phyloP scores from a whole-genome alignment of 2,113 vertebrate species.

The Pteronura brasiliensis region DNA sequence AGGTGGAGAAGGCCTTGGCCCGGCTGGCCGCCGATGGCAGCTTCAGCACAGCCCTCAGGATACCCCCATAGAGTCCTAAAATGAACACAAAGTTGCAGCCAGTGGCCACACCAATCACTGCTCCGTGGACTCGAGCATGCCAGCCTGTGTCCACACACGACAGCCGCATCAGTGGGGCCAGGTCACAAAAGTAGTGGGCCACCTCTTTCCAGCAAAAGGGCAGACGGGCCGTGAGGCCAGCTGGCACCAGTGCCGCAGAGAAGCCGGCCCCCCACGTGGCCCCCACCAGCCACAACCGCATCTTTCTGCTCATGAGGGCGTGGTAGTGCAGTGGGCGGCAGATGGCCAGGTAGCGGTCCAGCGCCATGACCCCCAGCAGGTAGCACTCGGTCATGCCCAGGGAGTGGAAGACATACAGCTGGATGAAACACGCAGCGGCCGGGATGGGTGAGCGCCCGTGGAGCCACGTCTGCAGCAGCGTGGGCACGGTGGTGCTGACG shows the following conservation, averaged over 20 bases:
- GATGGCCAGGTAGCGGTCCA: slow-evolving; percentile 73
- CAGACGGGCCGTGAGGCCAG: background rate
- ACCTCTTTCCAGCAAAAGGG: slow-evolving; percentile 55
- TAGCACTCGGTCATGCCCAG: too few relatives aligned
- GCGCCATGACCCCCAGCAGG: too few relatives aligned
- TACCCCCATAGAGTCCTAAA: slow-evolving; percentile 27
- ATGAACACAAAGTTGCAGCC: slow-evolving; percentile 39
- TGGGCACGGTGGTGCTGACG: too few relatives aligned
- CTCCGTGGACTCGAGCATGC: background rate
- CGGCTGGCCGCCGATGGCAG: slow-evolving; percentile 28
- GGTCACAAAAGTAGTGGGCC: slow-evolving; percentile 78
- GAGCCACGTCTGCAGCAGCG: too few relatives aligned
- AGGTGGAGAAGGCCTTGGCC: slow-evolving; percentile 52
- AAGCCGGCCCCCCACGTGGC: slow-evolving; percentile 44
- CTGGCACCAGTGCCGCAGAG: slow-evolving; percentile 21
- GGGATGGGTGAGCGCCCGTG: too few relatives aligned
- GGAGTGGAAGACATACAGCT: too few relatives aligned
- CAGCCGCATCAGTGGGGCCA: slow-evolving; percentile 64
- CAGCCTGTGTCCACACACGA: slow-evolving; percentile 50
- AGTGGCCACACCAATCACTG: slow-evolving; percentile 53
- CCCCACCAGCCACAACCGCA: background rate
- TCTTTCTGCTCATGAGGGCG: slow-evolving; percentile 18
- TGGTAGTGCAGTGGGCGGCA: slow-evolving; percentile 65
- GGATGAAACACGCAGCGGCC: too few relatives aligned
- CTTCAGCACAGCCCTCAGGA: slow-evolving; percentile 27